Conservation (phyloP, 2,113 vertebrate species). For the Hoplias malabaricus region DNA sequence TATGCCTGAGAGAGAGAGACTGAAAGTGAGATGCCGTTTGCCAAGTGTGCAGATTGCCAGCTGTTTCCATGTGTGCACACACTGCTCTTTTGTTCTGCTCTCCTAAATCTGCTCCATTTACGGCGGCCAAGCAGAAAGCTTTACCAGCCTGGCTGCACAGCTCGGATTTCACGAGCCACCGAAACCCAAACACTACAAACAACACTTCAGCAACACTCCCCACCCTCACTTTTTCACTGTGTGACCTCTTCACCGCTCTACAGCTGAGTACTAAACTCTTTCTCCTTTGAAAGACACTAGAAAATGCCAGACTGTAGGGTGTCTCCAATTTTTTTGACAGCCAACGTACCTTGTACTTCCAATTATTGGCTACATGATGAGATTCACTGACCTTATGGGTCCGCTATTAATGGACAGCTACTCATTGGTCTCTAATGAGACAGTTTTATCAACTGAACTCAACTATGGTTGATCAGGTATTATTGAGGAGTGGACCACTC, state of each 20-base stretch:
- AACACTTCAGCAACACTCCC: constrained; percentile 21
- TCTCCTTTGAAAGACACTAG: not conserved
- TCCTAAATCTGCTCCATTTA: constrained; percentile 31
- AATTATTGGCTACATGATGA: too few species aligned
- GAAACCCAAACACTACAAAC: constrained; percentile 31
- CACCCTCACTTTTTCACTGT: not conserved
- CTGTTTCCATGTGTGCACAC: constrained; percentile 41
- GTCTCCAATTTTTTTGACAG: too few species aligned
- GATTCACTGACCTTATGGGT: too few species aligned
- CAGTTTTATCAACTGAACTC: too few species aligned
- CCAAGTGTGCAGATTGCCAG: constrained; percentile 36
- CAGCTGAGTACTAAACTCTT: not conserved
- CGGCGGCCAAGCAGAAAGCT: constrained; percentile 42
- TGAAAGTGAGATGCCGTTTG: not conserved
- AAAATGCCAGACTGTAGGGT: not conserved
- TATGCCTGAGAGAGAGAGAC: not conserved
- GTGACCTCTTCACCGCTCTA: not conserved
- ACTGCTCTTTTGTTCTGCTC: constrained; percentile 45
- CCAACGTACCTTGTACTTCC: too few species aligned
- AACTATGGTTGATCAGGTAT: too few species aligned
- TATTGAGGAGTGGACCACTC: too few species aligned
- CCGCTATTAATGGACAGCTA: too few species aligned
- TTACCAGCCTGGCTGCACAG: constrained; percentile 28
- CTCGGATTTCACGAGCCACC: constrained; percentile 41
- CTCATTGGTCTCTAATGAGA: too few species aligned